Evolutionary conservation across 2,797 vertebrate species (phyloP).

Genomic region (Channa striata): DNA sequence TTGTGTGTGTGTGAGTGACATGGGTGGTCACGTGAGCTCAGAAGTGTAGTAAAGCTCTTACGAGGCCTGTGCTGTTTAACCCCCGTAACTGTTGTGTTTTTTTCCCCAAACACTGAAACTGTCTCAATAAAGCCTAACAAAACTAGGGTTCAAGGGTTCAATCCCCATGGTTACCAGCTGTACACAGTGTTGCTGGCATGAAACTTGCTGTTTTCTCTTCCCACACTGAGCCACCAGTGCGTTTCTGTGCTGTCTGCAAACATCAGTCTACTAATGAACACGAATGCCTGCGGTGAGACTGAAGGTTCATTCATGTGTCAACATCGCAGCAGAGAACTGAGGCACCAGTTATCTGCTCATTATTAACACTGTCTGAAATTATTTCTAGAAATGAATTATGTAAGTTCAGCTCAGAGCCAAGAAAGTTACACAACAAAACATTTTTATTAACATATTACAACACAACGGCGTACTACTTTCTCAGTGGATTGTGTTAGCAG

Average conservation of each 20-base stretch:
- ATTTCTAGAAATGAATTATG: conserved; percentile 25
- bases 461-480: conserved; percentile 23
- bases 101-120: too few relatives aligned
- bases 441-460: conserved; percentile 63
- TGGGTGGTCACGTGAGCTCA: neutral
- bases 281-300: conserved; percentile 24
- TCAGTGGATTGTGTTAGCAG: neutral
- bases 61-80: too few relatives aligned
- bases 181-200: neutral
- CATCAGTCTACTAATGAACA: conserved; percentile 34
- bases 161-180: conserved; percentile 12
- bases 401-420: conserved; percentile 17
- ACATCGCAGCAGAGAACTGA: conserved; percentile 16
- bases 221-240: conserved; percentile 14
- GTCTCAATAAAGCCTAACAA: neutral
- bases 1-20: neutral
- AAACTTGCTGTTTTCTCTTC: conserved; percentile 13
- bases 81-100: neutral
- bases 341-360: conserved; percentile 40
- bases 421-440: conserved; percentile 43
- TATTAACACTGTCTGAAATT: conserved; percentile 39
- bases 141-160: neutral
- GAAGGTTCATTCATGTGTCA: conserved; percentile 31
- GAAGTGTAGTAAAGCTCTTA: neutral
- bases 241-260: conserved; percentile 33